Evolutionary conservation across 2,888 invertebrate species (phyloP), one percentile per base, ranked within the genome.

Genomic region (Cremastobaeus sp.): DNA sequence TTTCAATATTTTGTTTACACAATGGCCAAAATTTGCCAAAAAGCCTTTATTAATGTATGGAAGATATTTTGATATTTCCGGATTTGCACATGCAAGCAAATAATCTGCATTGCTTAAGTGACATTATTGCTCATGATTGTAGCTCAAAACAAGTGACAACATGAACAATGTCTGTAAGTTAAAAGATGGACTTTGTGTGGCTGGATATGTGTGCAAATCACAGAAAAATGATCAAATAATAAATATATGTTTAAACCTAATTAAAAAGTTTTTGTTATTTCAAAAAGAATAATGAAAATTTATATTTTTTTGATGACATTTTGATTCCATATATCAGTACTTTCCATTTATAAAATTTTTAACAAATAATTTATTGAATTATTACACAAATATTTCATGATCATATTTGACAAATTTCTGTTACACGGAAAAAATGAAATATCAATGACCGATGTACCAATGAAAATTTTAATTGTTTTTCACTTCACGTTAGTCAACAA

Each of bases 1-100:
- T 50, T 39, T n/a, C 43, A 28, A 6, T 8, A 15, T 55, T 72
- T 71, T 76, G 64, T 74, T 57, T 68, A 69, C 66, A 69, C 54
- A 71, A 76, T 60, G 70, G 55, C 65, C 66, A 74, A 52, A 71
- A 52, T n/a, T 12, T 64, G 37, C 65, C 76, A 76, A 62, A 34
- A 73, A 68, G 73, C 70, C 74, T 78, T 78, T 60, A 76, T 73
- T 83, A 76, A 83, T 79, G 77, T 81, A 82, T 82, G 84, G 80
- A 78, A 84, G 79, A 86, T 86, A 86, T 86, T 86, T 86, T 86
- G 84, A 84, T 86, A 86, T 85, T 83, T 84, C 81, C 78, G 83
- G 78, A 85, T 83, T 83, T 83, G 84, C 84, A 85, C 82, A n/a
- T n/a, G n/a, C n/a, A 83, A 83, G 79, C 77, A 76, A 79, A 82